These are phyloP conservation scores for Carapus acus DNA, from an alignment of 2,797 vertebrate species.

Conservation along the genomic window DNA sequence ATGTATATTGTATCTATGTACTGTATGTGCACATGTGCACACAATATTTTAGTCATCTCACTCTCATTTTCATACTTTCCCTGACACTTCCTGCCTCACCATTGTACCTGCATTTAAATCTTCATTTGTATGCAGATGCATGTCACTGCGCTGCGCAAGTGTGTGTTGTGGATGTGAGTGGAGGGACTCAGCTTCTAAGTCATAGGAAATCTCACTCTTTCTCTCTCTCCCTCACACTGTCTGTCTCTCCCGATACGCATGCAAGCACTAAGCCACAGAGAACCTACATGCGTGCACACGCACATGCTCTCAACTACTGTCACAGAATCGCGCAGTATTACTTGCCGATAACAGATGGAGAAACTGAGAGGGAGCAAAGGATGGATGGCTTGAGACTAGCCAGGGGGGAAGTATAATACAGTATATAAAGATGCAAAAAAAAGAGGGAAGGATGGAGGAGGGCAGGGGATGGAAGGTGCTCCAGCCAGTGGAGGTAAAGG, in stretches of 20 bases:
- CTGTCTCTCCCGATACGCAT: slow-evolving; percentile 24
- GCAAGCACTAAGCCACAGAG: slow-evolving; percentile 30
- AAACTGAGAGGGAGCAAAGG: slow-evolving; percentile 11
- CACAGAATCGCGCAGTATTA: slow-evolving; percentile 44
- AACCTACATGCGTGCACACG: slow-evolving; percentile 16
- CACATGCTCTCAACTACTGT: slow-evolving; percentile 40
- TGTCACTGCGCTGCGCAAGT: too few relatives aligned
- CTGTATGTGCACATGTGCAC: slow-evolving; percentile 4
- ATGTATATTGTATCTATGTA: too few relatives aligned
- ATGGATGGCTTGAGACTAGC: slow-evolving; percentile 26
- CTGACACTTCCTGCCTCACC: slow-evolving; percentile 8
- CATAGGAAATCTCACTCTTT: slow-evolving; percentile 65
- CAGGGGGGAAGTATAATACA: slow-evolving; percentile 15
- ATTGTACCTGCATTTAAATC: slow-evolving; percentile 25
- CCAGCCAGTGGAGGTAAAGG: slow-evolving; percentile 57
- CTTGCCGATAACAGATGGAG: slow-evolving; percentile 28
- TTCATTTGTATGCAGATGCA: too few relatives aligned
- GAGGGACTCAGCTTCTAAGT: slow-evolving; percentile 81
- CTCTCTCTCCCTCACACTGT: slow-evolving; percentile 9
- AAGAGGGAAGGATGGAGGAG: slow-evolving; percentile 8
- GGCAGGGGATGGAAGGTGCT: slow-evolving; percentile 39
- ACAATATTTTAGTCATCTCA: slow-evolving; percentile 11
- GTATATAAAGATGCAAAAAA: slow-evolving; percentile 39
- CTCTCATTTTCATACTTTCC: background rate
- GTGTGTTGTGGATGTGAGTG: slow-evolving; percentile 72